Evolutionary conservation across 2,113 vertebrate species (phyloP), one percentile per base, ranked within the genome.

Genomic region (Ellobius talpinus): DNA sequence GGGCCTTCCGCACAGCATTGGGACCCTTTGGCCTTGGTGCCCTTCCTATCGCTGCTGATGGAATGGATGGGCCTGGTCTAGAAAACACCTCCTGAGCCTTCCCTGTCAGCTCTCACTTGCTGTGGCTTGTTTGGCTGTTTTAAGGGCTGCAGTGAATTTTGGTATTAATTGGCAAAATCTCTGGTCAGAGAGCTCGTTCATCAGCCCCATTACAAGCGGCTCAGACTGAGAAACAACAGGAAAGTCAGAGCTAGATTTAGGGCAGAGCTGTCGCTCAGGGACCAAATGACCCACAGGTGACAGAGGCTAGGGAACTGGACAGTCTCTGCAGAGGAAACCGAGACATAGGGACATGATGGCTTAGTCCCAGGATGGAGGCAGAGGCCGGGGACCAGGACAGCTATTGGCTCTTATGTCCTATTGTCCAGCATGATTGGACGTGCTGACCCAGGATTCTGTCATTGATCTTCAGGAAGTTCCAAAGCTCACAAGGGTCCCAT

Each of bases 81-180:
- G 89, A 79, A 96, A 94, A 77, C 26, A 89, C 72, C 72, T 66
- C 61, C 74, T 82, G 82, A 89, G 91, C 42, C 12, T 84, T 79
- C 23, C 73, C 78, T 52, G 58, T 95, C 94, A 87, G 47, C 45
- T 96, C 86, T 84, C 87, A 94, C 95, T 95, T 95, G 73, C 93
- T 47, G 1, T 90, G 45, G 50, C 47, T 90, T n/a, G 45, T 96
- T 87, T 94, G 58, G 76, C 33, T 47, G 29, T 65, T 91, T 90
- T 74, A 94, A 73, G 63, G 70, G 68, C 42, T 76, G 47, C 42
- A 47, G 10, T 31, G 55, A 76, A 36, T 45, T 70, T 93, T 39
- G 1, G 1, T 82, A 52, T 89, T 95, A 91, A 93, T 50, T 72
- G 65, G 79, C 82, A 52, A 93, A 91, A 74, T 73, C 92, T 95